These are phyloP conservation scores for Machaerirhynchus nigripectus DNA, from an alignment of 2,113 vertebrate genomes.

Conservation along the genomic window DNA sequence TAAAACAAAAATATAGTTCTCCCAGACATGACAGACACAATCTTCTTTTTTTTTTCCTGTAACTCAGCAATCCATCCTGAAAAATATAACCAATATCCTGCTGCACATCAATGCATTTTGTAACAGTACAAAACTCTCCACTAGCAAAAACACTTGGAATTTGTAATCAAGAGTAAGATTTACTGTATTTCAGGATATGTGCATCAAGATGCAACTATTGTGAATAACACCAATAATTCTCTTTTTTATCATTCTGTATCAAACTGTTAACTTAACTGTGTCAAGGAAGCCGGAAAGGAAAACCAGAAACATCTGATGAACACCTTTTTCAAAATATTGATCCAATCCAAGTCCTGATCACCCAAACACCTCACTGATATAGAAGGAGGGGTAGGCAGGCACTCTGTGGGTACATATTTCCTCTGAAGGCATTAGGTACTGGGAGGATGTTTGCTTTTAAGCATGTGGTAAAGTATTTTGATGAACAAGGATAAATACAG, in stretches of 20 bases:
- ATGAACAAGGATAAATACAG: background rate
- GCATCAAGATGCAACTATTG: constrained; percentile 43
- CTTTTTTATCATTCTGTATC: constrained; percentile 26
- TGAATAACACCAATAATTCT: constrained; percentile 13
- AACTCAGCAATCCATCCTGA: constrained; percentile 54
- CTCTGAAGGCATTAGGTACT: background rate
- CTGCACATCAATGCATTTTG: constrained; percentile 31
- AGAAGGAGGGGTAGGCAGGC: background rate
- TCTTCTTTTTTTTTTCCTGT: constrained; percentile 5
- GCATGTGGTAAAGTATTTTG: background rate
- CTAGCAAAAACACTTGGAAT: constrained; percentile 47
- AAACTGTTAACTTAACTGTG: constrained; percentile 5
- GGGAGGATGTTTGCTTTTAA: background rate
- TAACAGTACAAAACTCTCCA: constrained; percentile 32
- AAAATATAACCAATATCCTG: constrained; percentile 58
- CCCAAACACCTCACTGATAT: background rate
- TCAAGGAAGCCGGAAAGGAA: background rate
- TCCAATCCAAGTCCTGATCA: background rate
- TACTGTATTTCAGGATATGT: constrained; percentile 32
- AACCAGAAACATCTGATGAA: background rate
- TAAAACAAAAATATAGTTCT: constrained; percentile 58
- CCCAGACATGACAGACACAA: constrained; percentile 41
- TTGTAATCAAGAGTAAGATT: constrained; percentile 63
- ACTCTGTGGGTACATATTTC: background rate
- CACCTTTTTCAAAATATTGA: background rate